phyloP scores from a whole-genome alignment of 1,140 invertebrate genomes.

The Condylostylus longicornis region DNA sequence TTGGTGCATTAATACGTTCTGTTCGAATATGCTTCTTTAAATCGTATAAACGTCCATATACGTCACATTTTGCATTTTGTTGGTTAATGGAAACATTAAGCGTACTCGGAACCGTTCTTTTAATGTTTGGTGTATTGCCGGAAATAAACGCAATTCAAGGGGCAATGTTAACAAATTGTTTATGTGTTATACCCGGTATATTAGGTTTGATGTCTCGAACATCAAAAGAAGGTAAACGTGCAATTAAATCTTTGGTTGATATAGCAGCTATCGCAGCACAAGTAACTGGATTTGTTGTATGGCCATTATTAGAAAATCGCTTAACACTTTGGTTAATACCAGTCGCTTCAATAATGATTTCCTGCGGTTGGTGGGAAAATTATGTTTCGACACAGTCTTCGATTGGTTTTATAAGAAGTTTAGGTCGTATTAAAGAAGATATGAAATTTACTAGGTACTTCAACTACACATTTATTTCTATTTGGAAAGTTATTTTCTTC shows the following conservation, averaged over 20 bases:
- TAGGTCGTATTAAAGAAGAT: constrained; percentile 68
- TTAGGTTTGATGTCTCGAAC: constrained; percentile 61
- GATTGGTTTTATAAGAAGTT: constrained; percentile 60
- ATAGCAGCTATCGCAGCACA: constrained; percentile 67
- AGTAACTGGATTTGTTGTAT: constrained; percentile 75
- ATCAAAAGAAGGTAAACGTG: constrained; percentile 62
- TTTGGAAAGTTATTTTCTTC: constrained; percentile 77
- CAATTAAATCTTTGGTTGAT: constrained; percentile 67
- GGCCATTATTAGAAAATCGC: constrained; percentile 62
- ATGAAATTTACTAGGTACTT: constrained; percentile 70
- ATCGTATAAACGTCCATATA: constrained; percentile 39
- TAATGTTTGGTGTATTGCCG: constrained; percentile 78
- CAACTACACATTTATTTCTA: constrained; percentile 70
- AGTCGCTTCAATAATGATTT: constrained; percentile 65
- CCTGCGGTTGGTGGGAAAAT: constrained; percentile 94
- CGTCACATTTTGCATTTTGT: constrained; percentile 35
- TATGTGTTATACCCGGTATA: constrained; percentile 68
- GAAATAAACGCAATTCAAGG: constrained; percentile 83
- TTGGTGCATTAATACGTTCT: constrained; percentile 70
- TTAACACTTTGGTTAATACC: constrained; percentile 71
- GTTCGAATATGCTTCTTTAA: constrained; percentile 83
- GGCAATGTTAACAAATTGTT: constrained; percentile 84
- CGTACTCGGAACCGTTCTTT: constrained; percentile 63
- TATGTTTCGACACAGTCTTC: constrained; percentile 73
- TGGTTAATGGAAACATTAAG: constrained; percentile 75